Percentiles rank a stretch among this genome's conserved stretches.
These are phyloP conservation scores for Cantharis flavilabris DNA, from an alignment of 2,888 invertebrate species.

Conservation along the genomic window DNA sequence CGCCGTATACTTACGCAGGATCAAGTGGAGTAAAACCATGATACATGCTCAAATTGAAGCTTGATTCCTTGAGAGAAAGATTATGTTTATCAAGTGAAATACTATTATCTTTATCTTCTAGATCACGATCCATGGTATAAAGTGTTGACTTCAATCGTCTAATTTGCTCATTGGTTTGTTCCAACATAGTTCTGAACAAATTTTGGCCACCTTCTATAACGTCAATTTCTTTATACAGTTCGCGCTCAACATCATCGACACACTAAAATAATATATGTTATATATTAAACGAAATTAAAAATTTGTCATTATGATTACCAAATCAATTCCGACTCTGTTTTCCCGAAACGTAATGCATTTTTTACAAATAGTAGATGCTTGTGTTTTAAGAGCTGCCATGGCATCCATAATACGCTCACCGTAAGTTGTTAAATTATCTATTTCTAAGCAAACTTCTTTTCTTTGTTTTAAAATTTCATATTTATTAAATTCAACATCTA, in stretches of 20 bases:
- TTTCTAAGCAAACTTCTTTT: constrained; percentile 74
- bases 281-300: not conserved
- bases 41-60: constrained; percentile 70
- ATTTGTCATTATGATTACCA: constrained; percentile 58
- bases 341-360: constrained; percentile 81
- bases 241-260: constrained; percentile 79
- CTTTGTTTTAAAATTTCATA: constrained; percentile 77
- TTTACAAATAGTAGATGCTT: constrained; percentile 68
- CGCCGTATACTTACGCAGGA: constrained; percentile 53
- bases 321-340: constrained; percentile 76
- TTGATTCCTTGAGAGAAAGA: constrained; percentile 69
- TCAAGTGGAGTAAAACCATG: constrained; percentile 68
- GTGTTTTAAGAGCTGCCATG: constrained; percentile 68
- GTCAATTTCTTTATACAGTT: constrained; percentile 78
- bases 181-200: constrained; percentile 70
- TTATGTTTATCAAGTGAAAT: constrained; percentile 77
- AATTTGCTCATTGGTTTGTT: constrained; percentile 82
- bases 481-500: constrained; percentile 80
- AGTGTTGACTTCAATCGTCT: constrained; percentile 78
- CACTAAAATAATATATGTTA: constrained; percentile 43
- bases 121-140: constrained; percentile 81
- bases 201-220: constrained; percentile 69
- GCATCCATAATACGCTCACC: constrained; percentile 77
- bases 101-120: constrained; percentile 81
- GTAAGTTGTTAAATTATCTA: constrained; percentile 78